These are phyloP conservation scores for fruit fly (Drosophila melanogaster) DNA, from an alignment of 1,140 invertebrate genomes.

Conservation along the genomic window DNA sequence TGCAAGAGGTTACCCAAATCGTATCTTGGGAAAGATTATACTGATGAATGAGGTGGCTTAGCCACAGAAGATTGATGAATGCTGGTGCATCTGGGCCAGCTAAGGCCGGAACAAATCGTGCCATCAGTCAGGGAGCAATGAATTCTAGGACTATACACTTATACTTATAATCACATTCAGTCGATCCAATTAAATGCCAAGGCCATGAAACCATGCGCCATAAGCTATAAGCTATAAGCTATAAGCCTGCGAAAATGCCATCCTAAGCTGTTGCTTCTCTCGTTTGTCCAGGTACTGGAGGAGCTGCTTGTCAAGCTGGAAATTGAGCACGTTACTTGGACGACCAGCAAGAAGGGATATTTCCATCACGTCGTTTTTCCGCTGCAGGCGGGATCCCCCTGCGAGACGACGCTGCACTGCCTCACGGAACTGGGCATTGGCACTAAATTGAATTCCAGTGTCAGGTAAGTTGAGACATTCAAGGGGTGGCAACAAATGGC, in stretches of 20 bases:
- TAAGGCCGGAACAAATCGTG: slow-evolving; percentile 16
- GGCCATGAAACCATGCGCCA: slow-evolving; percentile 11
- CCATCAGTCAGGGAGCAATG: neutral
- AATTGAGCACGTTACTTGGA: slow-evolving; percentile 89
- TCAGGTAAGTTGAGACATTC: slow-evolving; percentile 86
- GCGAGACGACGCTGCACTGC: slow-evolving; percentile 90
- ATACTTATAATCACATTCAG: slow-evolving; percentile 9
- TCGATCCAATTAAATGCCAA: slow-evolving; percentile 60
- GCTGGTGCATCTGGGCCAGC: slow-evolving; percentile 6
- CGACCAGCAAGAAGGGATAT: slow-evolving; percentile 87
- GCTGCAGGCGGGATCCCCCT: slow-evolving; percentile 88
- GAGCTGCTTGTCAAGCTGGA: slow-evolving; percentile 88
- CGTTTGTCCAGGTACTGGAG: slow-evolving; percentile 86
- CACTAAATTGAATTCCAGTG: slow-evolving; percentile 88
- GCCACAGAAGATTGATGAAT: slow-evolving; percentile 66
- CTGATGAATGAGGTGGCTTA: slow-evolving; percentile 66
- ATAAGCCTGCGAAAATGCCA: slow-evolving; percentile 34
- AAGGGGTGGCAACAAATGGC: neutral
- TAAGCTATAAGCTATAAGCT: slow-evolving; percentile 14
- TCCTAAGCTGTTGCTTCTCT: slow-evolving; percentile 32
- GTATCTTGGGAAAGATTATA: slow-evolving; percentile 55
- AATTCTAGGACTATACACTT: too few species aligned
- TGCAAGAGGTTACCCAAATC: slow-evolving; percentile 57
- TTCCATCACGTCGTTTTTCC: slow-evolving; percentile 90
- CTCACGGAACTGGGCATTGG: slow-evolving; percentile 90